phyloP scores from a whole-genome alignment of 2,797 vertebrate species.

The Tadarida brasiliensis region DNA sequence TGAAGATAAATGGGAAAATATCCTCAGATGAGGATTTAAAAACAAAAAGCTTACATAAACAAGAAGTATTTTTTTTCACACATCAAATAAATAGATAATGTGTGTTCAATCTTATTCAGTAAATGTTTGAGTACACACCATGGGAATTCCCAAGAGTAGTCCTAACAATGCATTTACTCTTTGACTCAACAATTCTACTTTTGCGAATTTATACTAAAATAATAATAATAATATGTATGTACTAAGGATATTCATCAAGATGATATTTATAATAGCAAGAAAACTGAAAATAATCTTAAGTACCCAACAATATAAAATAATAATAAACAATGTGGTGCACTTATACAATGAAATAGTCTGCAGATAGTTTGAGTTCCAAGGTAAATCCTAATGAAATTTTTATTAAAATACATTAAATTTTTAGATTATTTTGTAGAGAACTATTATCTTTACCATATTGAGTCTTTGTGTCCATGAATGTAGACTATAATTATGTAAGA shows the following conservation, averaged over 20 bases:
- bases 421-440: constrained; percentile 11
- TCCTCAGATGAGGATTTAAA: no score
- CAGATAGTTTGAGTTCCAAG: constrained; percentile 7
- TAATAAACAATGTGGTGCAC: neutral
- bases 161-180: neutral
- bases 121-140: neutral
- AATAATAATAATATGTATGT: neutral
- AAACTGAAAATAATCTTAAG: neutral
- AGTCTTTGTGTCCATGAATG: neutral
- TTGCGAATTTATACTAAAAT: neutral
- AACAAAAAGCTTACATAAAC: neutral
- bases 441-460: neutral
- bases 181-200: neutral
- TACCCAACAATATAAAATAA: neutral
- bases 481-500: neutral
- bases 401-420: neutral
- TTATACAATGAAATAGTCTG: neutral
- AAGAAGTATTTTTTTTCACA: neutral
- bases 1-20: no score
- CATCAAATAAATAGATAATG: neutral
- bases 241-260: neutral
- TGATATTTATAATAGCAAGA: constrained; percentile 4
- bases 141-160: neutral
- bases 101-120: neutral
- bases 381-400: neutral